A percentile compares a stretch with the other conserved stretches of the same genome.
These are phyloP conservation scores for Coenonympha arcania DNA, from an alignment of 2,888 invertebrate genomes.

Conservation along the genomic window DNA sequence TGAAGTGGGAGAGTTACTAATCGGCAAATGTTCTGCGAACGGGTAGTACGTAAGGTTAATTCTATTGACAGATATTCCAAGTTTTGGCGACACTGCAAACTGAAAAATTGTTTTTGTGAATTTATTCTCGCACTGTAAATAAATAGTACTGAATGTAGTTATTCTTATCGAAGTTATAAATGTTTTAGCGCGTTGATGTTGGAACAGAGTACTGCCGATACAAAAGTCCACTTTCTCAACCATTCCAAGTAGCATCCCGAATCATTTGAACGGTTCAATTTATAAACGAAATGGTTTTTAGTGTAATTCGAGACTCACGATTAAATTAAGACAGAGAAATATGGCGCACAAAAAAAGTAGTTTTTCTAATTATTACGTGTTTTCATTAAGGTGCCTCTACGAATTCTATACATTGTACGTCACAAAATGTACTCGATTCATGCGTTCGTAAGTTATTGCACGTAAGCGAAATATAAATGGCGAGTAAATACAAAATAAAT, in stretches of 20 bases:
- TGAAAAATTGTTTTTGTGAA: slow-evolving; percentile 39
- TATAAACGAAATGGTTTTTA: slow-evolving; percentile 1
- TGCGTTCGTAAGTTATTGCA: slow-evolving; percentile 7
- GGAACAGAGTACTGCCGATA: slow-evolving; percentile 34
- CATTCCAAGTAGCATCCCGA: slow-evolving; percentile 58
- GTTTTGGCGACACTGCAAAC: slow-evolving; percentile 23
- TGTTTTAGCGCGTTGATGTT: slow-evolving; percentile 53
- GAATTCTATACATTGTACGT: slow-evolving; percentile 48
- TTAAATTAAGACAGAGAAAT: slow-evolving; percentile 9
- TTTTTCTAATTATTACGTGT: slow-evolving; percentile 36
- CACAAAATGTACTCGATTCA: slow-evolving; percentile 43
- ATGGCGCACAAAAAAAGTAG: slow-evolving; percentile 24
- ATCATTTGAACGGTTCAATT: slow-evolving; percentile 22
- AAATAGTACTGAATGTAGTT: slow-evolving; percentile 50
- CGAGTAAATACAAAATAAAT: slow-evolving; percentile 5
- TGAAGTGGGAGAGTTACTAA: too few relatives aligned
- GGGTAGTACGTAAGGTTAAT: slow-evolving; percentile 46
- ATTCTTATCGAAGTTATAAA: slow-evolving; percentile 38
- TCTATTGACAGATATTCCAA: slow-evolving; percentile 29
- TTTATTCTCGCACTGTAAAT: slow-evolving; percentile 47
- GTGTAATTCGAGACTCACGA: neutral
- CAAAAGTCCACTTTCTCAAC: slow-evolving; percentile 40
- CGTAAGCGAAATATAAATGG: slow-evolving; percentile 15
- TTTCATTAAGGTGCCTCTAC: slow-evolving; percentile 16
- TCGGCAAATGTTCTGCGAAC: too few relatives aligned